Percentiles rank a stretch among this genome's conserved stretches.
These are phyloP conservation scores for Microcebus murinus DNA, from an alignment of 2,113 vertebrate species.

Conservation along the genomic window DNA sequence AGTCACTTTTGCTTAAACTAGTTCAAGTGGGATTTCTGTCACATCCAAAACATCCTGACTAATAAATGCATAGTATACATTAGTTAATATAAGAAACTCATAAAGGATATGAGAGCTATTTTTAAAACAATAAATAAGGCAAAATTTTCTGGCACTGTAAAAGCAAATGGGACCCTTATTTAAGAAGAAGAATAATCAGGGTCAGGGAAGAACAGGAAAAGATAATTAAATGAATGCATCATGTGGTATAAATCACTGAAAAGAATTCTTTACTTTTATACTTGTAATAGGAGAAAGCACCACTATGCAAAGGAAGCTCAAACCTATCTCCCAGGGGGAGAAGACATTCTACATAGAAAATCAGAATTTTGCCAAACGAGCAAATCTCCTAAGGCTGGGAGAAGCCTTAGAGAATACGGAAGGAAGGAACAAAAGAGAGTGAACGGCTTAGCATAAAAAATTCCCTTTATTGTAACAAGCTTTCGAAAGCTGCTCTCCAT, in stretches of 20 bases:
- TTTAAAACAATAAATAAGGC: not conserved
- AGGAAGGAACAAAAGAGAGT: not conserved
- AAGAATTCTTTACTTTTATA: not conserved
- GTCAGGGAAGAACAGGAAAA: not conserved
- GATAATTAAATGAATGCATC: not conserved
- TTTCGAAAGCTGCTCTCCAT: not conserved
- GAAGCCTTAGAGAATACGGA: not conserved
- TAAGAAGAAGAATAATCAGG: not conserved
- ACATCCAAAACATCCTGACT: not conserved
- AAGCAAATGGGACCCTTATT: not conserved
- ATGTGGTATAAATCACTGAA: not conserved
- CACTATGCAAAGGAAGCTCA: not conserved
- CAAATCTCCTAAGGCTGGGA: not conserved
- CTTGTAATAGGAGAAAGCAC: conserved; percentile 39
- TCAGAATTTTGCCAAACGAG: not conserved
- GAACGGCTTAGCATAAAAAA: not conserved
- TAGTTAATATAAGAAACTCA: not conserved
- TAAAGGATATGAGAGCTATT: not conserved
- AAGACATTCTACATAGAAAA: not conserved
- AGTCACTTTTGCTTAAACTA: not conserved
- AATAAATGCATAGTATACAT: not conserved
- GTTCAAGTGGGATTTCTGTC: not conserved
- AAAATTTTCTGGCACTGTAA: not conserved
- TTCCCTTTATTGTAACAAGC: not conserved
- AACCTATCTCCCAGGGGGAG: conserved; percentile 1